Evolutionary conservation across 2,113 vertebrate species (phyloP), one percentile per base, ranked within the genome.

Genomic region (Reinhardtius hippoglossoides): DNA sequence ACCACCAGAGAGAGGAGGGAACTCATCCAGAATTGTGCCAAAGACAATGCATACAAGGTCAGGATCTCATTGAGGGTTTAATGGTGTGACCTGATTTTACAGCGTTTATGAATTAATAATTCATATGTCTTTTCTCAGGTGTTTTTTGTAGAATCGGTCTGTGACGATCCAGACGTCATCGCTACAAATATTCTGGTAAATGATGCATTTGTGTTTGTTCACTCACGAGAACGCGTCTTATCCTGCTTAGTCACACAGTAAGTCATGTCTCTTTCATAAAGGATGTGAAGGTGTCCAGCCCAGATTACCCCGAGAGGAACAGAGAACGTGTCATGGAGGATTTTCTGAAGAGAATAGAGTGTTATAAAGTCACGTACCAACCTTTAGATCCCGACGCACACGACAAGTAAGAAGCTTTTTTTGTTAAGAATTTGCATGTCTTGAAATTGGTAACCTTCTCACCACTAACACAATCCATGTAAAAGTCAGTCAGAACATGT

Each of bases 271-370:
- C n/a, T 74, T 23, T 59, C 18, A 5, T 14, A 15, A 74, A 99
- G 98, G 97, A 99, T 40, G 98, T 99, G 87, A 99, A 99, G 79
- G 97, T 99, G 67, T 99, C 97, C 61, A 99, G 98, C 59, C 98
- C 98, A 0, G 98, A 99, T 81, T 99, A 99, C 74, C 97, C 97
- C 0, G 95, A 98, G 88, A 95, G 96, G 84, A 81, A 96, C 91
- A 82, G 97, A 83, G 98, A 99, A 82, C 95, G 95, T 0, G 95
- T 97, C 82, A 99, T 99, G 97, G 97, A 96, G 10, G 98, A 99
- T 81, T 99, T 99, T 86, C 93, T 99, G 73, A 99, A 99, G 92
- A 96, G 98, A 83, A 99, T 99, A 8, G 97, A 98, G 83, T 99
- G 97, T 88, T 99, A 99, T 88, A 96, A 98, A 94, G 96, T 99